phyloP scores from a whole-genome alignment of 2,888 invertebrate species.

The Physocephala rufipes region DNA sequence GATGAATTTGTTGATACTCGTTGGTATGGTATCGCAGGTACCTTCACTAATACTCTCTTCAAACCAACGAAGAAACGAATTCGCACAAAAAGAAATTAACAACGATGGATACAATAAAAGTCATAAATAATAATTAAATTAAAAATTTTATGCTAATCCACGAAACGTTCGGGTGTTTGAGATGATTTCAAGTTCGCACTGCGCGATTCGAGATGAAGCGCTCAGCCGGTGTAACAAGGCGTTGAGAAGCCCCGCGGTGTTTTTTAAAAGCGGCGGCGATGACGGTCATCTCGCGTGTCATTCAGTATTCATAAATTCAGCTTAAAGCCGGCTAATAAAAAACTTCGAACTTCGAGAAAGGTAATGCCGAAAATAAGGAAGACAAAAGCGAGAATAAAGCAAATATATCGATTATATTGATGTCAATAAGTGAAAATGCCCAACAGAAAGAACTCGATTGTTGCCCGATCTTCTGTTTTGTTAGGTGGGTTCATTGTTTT shows the following conservation, averaged over 20 bases:
- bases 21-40: not conserved
- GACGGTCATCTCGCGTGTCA: too few relatives aligned
- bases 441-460: not conserved
- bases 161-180: slow-evolving; percentile 23
- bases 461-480: not conserved
- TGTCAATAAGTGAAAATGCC: not conserved
- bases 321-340: not conserved
- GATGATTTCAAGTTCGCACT: not conserved
- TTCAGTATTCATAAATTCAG: slow-evolving; percentile 2
- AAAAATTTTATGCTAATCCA: slow-evolving; percentile 54
- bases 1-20: not conserved
- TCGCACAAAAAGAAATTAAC: not conserved
- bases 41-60: not conserved
- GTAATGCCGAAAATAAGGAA: not conserved
- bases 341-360: not conserved
- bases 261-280: not conserved
- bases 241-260: slow-evolving; percentile 39
- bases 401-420: not conserved
- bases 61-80: not conserved
- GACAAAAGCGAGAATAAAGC: not conserved
- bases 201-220: not conserved
- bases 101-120: slow-evolving; percentile 27
- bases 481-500: too few relatives aligned
- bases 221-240: slow-evolving; percentile 32
- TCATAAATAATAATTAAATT: slow-evolving; percentile 59